phyloP scores from a whole-genome alignment of 2,113 vertebrate genomes.

The Tichodroma muraria region DNA sequence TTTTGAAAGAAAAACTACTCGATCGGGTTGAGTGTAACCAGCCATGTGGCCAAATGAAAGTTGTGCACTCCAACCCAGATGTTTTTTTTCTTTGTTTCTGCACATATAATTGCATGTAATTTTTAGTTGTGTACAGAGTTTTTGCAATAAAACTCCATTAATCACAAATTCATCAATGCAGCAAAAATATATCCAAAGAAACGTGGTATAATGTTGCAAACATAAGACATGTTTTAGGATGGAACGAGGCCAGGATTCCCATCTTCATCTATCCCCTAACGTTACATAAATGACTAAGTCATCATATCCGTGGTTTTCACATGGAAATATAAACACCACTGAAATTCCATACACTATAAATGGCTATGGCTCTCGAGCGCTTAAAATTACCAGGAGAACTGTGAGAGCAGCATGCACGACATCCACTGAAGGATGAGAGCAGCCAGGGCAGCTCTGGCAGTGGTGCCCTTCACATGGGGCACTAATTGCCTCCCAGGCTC shows the following conservation, averaged over 20 bases:
- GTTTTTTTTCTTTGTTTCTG: constrained; percentile 66
- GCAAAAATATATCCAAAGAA: constrained; percentile 47
- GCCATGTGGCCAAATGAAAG: constrained; percentile 63
- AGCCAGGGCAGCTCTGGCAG: background rate
- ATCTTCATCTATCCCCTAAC: constrained; percentile 51
- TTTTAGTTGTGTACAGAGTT: constrained; percentile 67
- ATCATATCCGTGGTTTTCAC: constrained; percentile 34
- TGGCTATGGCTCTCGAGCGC: background rate
- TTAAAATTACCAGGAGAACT: background rate
- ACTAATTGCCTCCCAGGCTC: background rate
- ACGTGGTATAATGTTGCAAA: constrained; percentile 35
- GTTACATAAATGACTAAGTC: constrained; percentile 55
- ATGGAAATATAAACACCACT: constrained; percentile 47
- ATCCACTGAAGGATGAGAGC: background rate
- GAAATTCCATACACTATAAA: background rate
- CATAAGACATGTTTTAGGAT: constrained; percentile 23
- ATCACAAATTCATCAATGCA: constrained; percentile 66
- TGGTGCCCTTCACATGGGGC: accelerated
- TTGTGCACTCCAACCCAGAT: constrained; percentile 67
- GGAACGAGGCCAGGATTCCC: constrained; percentile 47
- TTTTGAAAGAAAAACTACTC: constrained; percentile 59
- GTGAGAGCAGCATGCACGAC: background rate
- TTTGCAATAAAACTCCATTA: constrained; percentile 65
- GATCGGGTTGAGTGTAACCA: constrained; percentile 37
- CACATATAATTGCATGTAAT: constrained; percentile 71